Base-by-base conservation (phyloP, 1,140 invertebrate species). In the Calephelis nemesis region DNA sequence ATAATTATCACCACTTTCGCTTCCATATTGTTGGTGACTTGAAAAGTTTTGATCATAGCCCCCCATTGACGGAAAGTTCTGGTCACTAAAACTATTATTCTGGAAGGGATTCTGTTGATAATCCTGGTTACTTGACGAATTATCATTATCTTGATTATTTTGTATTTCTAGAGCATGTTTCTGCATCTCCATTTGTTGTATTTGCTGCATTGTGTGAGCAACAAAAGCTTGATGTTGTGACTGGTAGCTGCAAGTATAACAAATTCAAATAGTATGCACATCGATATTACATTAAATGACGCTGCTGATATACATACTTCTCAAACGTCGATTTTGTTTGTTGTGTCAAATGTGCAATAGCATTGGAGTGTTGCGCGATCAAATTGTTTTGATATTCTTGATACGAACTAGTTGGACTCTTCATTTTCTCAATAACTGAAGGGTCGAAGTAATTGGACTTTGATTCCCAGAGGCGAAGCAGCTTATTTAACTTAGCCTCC, bases 171-270 rank as follows among this genome's bases (percentile, higher is more conserved):
- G 90, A 11, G 93, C 93, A 70, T 95, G 94, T 79, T 96, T 96
- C 82, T 97, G 96, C 85, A 96, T 95, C 78, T 97, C 96, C 63
- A 97, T 92, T 80, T 94, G 95, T 84, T 97, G 96, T 77, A 98
- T 96, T 86, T 97, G 96, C 83, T 97, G 95, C 79, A 96, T 94
- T 9, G 98, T 96, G 91, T 99, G 98, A 58, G 95, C 94, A 7
- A 98, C 96, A 88, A 98, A 99, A 6, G 98, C 96, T 90, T 98
- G 96, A 93, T 99, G 98, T 82, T 99, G 98, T 50, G 96, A 95
- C 92, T 98, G 96, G 83, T 97, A 97, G 78, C 95, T 93, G 79
- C 67, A 91, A 88, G 76, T 50, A 65, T 39, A 70, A 58, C 49
- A 45, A 47, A 69, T 54, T 64, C 58, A 52, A 64, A 75, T 49